Evolutionary conservation across 2,113 vertebrate genomes (phyloP), one percentile per base, ranked within the genome.

Genomic region (Anser brachyrhynchus): DNA sequence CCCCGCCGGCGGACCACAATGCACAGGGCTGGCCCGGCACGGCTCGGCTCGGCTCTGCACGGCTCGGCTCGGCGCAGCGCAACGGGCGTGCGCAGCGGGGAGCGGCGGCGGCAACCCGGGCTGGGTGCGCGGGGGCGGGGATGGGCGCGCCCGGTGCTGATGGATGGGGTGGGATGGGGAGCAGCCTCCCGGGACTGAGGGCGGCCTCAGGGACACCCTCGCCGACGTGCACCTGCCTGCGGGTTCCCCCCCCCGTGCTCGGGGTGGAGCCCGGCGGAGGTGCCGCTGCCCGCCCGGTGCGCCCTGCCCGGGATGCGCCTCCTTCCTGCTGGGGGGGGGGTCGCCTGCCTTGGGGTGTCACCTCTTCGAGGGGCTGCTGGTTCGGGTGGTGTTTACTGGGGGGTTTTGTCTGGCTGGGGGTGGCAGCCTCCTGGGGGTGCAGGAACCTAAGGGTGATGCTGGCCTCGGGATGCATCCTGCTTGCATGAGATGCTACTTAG

Each of bases 21-120:
- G 97, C 95, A 96, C 96, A 96, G 96, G 96, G 96, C 93, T 87
- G 93, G 90, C 29, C 59, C 92, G 96, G 57, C 88, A 52, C 72
- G 69, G 95, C 77, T 88, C 33, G 69, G 95, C 77, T 88, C 33
- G 87, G 77, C 87, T 44, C 43, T 44, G 43, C 43, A 14, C 88
- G 90, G 90, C 29, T 64, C 91, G 96, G 93, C 96, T 88, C 28
- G 18, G 51, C 94, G 92, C 96, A 22, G 85, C 35, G 39, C 51
- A 25, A 25, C 49, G 58, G 33, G 77, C 43, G 39, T 52, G 49
- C 37, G 37, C 22, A 13, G 37, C 46, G 39, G 46, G 67, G 74
- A 28, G 64, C 69, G 70, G 62, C 28, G 33, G 62, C 22, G n/a
- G 22, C 46, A 35, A 23, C n/a, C 44, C 49, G 69, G 43, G 61